Base-by-base conservation (phyloP, 1,140 invertebrate species). In the Tenebrio molitor region DNA sequence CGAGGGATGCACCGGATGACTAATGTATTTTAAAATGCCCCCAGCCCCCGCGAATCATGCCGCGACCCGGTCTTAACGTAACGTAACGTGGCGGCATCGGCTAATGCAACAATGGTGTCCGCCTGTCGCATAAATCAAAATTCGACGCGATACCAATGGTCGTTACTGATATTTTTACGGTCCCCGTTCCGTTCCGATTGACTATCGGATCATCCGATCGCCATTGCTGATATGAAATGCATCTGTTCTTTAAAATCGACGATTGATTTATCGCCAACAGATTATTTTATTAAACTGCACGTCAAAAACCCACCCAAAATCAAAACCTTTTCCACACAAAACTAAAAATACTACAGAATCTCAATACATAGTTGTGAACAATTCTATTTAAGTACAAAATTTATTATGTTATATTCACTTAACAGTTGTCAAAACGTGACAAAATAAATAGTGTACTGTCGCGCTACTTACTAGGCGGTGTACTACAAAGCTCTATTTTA, bases 281-380 rank as follows among this genome's bases (percentile, higher is more conserved):
- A 78, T 79, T 79, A 79, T 79, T 79, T 78, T 78, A 77, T 77
- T 79, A 78, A 79, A 79, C 77, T 78, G 21, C 41, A 29, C 29
- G 53, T 62, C 53, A 62, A 15, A 25, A 62, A n/a, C n/a, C n/a
- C n/a, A n/a, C n/a, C n/a, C n/a, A n/a, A n/a, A n/a, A n/a, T n/a
- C n/a, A n/a, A n/a, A n/a, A n/a, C n/a, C n/a, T n/a, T n/a, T n/a
- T n/a, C n/a, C n/a, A n/a, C n/a, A n/a, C n/a, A n/a, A n/a, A n/a
- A n/a, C n/a, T n/a, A n/a, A n/a, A n/a, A n/a, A n/a, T n/a, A n/a
- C n/a, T n/a, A n/a, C n/a, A n/a, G n/a, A n/a, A n/a, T n/a, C n/a
- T n/a, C n/a, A n/a, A n/a, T n/a, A n/a, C n/a, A n/a, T n/a, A n/a
- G n/a, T n/a, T n/a, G n/a, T n/a, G n/a, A n/a, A n/a, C n/a, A n/a